Evolutionary conservation across 2,113 vertebrate species (phyloP).

Genomic region (Otolemur garnettii): DNA sequence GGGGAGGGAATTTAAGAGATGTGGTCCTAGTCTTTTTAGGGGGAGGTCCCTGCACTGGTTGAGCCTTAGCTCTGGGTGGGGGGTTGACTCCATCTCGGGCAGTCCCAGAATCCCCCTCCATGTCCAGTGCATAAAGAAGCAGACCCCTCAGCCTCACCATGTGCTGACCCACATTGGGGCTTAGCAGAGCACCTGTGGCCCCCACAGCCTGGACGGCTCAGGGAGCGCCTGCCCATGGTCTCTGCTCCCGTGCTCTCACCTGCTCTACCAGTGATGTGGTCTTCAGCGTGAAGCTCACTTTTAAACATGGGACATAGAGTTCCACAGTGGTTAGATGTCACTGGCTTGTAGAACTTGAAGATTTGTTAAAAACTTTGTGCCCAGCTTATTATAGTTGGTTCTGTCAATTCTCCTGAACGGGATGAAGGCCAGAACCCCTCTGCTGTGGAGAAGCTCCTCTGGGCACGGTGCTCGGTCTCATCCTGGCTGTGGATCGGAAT

Average conservation of each 20-base stretch:
- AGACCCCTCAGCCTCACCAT: fast-evolving
- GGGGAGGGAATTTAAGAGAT: background rate
- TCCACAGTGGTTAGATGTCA: background rate
- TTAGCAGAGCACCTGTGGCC: background rate
- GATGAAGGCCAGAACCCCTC: background rate
- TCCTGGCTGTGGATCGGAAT: background rate
- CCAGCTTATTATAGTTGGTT: background rate
- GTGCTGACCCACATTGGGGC: background rate
- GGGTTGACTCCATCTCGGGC: background rate
- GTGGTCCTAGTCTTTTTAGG: background rate
- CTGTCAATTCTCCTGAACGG: too few relatives aligned
- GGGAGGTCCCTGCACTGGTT: background rate
- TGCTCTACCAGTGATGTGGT: background rate
- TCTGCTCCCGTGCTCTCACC: background rate
- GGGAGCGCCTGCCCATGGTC: background rate
- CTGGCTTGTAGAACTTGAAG: background rate
- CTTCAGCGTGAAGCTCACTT: background rate
- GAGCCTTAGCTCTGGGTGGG: too few relatives aligned
- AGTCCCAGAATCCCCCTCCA: background rate
- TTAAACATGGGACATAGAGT: background rate
- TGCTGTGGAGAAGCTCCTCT: background rate
- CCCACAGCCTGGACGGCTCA: background rate
- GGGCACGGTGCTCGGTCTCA: too few relatives aligned
- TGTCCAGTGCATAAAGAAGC: fast-evolving
- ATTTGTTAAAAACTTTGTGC: fast-evolving